phyloP scores from a whole-genome alignment of 2,797 vertebrate species.

The Semotilus atromaculatus region DNA sequence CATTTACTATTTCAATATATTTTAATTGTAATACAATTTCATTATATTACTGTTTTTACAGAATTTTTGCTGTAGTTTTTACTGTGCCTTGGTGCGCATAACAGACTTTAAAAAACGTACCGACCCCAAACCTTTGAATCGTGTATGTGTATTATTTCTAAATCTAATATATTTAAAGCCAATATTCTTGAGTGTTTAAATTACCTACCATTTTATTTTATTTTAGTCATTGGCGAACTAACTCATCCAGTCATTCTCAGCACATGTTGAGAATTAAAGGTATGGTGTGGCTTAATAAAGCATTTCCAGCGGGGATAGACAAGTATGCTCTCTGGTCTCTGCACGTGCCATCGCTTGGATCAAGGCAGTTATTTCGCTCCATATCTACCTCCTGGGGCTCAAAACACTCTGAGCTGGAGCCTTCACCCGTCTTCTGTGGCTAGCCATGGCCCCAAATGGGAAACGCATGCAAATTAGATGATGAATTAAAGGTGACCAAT shows the following conservation, averaged over 20 bases:
- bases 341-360: slow-evolving; percentile 25
- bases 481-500: slow-evolving; percentile 55
- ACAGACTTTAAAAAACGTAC: not conserved
- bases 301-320: slow-evolving; percentile 30
- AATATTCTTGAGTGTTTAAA: not conserved
- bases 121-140: not conserved
- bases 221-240: not conserved
- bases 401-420: slow-evolving; percentile 24
- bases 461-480: slow-evolving; percentile 52
- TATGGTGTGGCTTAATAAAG: slow-evolving; percentile 35
- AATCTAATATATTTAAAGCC: not conserved
- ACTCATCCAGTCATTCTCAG: slow-evolving; percentile 5
- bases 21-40: too few species aligned
- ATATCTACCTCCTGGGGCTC: slow-evolving; percentile 37
- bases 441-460: slow-evolving; percentile 38
- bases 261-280: slow-evolving; percentile 6
- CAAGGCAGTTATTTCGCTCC: slow-evolving; percentile 43
- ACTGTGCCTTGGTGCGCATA: not conserved
- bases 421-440: slow-evolving; percentile 29
- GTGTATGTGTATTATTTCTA: not conserved
- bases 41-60: not conserved
- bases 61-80: not conserved
- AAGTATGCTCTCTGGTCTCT: slow-evolving; percentile 31
- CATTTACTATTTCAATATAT: too few species aligned
- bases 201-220: not conserved